Evolutionary conservation across 2,113 vertebrate species (phyloP).

Genomic region (Thalassarche chlororhynchos): DNA sequence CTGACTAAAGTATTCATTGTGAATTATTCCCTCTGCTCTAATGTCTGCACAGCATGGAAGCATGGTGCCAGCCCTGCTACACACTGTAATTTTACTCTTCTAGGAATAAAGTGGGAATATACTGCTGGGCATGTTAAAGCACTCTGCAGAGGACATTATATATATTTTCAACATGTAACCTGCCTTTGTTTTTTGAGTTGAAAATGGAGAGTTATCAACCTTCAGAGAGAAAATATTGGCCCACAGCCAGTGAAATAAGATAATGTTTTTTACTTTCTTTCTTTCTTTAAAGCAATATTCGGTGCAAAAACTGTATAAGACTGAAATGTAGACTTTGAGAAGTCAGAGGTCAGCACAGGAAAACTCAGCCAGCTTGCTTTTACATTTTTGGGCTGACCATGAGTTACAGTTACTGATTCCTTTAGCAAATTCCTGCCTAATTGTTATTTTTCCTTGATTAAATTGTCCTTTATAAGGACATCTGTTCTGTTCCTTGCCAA

Average conservation of each 20-base stretch:
- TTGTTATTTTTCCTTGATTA: conserved; percentile 42
- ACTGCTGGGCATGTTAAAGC: conserved; percentile 51
- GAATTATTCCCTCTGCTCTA: conserved; percentile 54
- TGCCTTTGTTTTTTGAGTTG: conserved; percentile 20
- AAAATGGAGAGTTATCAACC: conserved; percentile 8
- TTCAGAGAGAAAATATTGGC: conserved; percentile 27
- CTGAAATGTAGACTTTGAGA: neutral
- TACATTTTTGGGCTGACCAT: neutral
- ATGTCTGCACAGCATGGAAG: conserved; percentile 57
- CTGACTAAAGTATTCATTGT: conserved; percentile 57
- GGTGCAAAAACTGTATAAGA: neutral
- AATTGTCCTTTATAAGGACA: conserved; percentile 46
- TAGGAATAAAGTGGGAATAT: conserved; percentile 50
- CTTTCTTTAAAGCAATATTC: neutral
- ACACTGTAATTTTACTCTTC: conserved; percentile 61
- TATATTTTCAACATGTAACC: conserved; percentile 42
- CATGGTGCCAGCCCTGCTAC: conserved; percentile 22
- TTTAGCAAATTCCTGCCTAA: neutral
- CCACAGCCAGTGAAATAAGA: neutral
- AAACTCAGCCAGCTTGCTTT: neutral
- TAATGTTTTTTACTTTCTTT: neutral
- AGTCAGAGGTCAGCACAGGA: neutral
- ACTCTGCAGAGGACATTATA: conserved; percentile 40
- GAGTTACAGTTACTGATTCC: neutral
- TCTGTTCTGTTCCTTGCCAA: conserved; percentile 46